Evolutionary conservation across 2,888 invertebrate genomes (phyloP), one percentile per base, ranked within the genome.

Genomic region (Sarcophaga caerulescens): DNA sequence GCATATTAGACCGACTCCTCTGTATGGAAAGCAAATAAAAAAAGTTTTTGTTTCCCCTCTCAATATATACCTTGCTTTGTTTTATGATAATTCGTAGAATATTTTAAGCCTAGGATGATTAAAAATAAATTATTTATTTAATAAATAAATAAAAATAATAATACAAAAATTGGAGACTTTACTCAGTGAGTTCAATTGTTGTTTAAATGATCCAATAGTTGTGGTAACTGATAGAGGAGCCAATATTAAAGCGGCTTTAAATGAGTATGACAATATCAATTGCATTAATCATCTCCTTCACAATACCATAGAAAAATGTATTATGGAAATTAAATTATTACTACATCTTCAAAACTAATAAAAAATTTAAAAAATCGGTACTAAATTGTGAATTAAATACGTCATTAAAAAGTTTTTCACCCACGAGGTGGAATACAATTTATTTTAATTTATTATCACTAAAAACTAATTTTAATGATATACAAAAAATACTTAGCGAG

Each of bases 211-310:
- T 47, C 6, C 21, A 65, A 71, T 57, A 71, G 75, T 84, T 66
- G 62, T 84, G 11, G 84, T 84, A 25, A 80, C 75, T 19, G 76
- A 80, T 62, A 79, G 75, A 80, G 79, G 79, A 80, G 66, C 60
- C 12, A 76, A 84, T 65, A 80, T 80, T 17, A 62, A 78, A 70
- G 69, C 69, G 11, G 78, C 62, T 63, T 70, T 79, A 70, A 66
- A 52, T 59, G 65, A 66, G 65, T 57, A 63, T 35, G 45, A 73
- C 68, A 76, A 84, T 66, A 76, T 84, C 21, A 60, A 69, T 11
- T 63, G 70, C 25, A 62, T 70, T 35, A 60, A 47, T 5, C 62
- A 47, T 5, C 69, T 80, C 19, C 19, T 77, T 68, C 76, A 84
- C 25, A 81, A 77, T 44, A 77, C 80, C 14, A 77, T 77, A 71